Base-by-base conservation (phyloP, 2,888 invertebrate genomes). In the Halictus quadricinctus region DNA sequence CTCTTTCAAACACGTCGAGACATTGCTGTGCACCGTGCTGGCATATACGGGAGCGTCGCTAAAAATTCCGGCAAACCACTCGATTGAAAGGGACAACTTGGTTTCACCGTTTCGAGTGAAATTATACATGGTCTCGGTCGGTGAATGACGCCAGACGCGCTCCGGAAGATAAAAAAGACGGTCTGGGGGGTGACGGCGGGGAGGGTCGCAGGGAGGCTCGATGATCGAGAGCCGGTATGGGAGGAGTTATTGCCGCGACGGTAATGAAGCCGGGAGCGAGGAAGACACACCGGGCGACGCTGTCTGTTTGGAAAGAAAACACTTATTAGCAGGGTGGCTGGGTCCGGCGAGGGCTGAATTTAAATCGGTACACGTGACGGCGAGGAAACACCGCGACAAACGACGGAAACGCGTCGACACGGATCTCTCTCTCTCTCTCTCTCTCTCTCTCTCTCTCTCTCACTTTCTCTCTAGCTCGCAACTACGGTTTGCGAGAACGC, bases 251-350 rank as follows among this genome's bases (percentile, higher is more conserved):
- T 77, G 79, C 86, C 70, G 64, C 36, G 79, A 25, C 86, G 79
- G 81, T 82, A 86, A 86, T 86, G 86, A 86, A 86, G 79, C 81
- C 81, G 54, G 48, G 69, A 79, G 72, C 78, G 72, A 74, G 72
- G 82, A 75, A 70, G 86, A 80, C 77, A 72, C 74, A 36, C 36
- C 64, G 74, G 83, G 66, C 79, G 64, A 36, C 80, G 86, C 76
- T 77, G 86, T 79, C 81, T 87, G 87, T 87, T 87, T 87, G 81
- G 87, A 87, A 86, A 87, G 87, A 87, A 87, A 87, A 87, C 87
- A 87, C 86, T 87, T 87, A 87, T 87, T 87, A 87, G 87, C 83
- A 66, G 87, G 81, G 87, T 84, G 87, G 87, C 79, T 79, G 75
- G 79, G 36, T 58, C 77, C 29, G 86, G 58, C 87, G 76, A 80